Evolutionary conservation across 2,797 vertebrate genomes (phyloP).

Genomic region (Nyctibius grandis): DNA sequence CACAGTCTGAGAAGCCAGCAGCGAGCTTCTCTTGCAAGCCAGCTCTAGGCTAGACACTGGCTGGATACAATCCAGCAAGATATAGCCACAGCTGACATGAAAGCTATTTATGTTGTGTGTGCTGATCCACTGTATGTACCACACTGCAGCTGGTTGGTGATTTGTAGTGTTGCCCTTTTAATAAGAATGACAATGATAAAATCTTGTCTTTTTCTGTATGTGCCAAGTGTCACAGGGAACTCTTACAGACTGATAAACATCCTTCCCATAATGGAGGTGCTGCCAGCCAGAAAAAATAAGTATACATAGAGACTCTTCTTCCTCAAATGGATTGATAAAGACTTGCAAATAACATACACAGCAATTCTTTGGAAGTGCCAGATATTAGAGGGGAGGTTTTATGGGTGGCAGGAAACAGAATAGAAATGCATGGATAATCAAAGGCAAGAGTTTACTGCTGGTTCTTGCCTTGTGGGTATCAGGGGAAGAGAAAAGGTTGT

Average conservation of each 20-base stretch:
- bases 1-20: neutral
- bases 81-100: neutral
- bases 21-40: neutral
- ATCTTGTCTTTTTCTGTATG: neutral
- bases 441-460: neutral
- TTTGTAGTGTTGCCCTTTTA: neutral
- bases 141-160: neutral
- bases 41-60: neutral
- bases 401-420: neutral
- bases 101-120: neutral
- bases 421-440: neutral
- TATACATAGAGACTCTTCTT: neutral
- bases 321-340: neutral
- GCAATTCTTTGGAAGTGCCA: neutral
- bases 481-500: neutral
- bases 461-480: neutral
- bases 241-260: fast-evolving
- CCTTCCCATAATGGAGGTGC: fast-evolving
- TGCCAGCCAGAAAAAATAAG: neutral
- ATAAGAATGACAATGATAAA: neutral
- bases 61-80: neutral
- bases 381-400: neutral
- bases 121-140: neutral
- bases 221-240: neutral
- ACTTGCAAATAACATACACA: neutral